Percentiles rank a stretch among this genome's conserved stretches.
These are phyloP conservation scores for Philypnodon macrostomus DNA, from an alignment of 2,797 vertebrate genomes.

Conservation along the genomic window DNA sequence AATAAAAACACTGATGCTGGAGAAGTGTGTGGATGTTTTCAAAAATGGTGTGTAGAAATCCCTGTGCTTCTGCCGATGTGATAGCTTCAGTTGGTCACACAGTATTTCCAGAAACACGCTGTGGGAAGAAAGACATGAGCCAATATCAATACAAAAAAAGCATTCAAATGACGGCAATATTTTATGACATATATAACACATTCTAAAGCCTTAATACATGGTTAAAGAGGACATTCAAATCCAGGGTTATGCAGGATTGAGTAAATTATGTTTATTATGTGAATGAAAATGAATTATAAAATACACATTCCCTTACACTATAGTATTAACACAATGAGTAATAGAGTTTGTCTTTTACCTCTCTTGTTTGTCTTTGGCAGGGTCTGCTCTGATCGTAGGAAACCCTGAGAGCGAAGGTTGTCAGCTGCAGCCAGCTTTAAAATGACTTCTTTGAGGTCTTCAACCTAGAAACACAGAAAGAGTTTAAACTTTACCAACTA, in stretches of 20 bases:
- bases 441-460: constrained; percentile 71
- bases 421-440: constrained; percentile 76
- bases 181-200: too few relatives aligned
- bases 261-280: not conserved
- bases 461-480: constrained; percentile 55
- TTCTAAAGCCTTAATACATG: too few relatives aligned
- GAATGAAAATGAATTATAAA: too few relatives aligned
- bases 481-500: not conserved
- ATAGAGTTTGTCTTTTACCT: constrained; percentile 74
- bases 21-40: constrained; percentile 23
- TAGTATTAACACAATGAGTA: too few relatives aligned
- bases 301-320: too few relatives aligned
- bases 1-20: constrained; percentile 28
- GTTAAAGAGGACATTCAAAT: too few relatives aligned
- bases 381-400: constrained; percentile 73
- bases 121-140: constrained; percentile 10
- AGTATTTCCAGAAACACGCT: constrained; percentile 87
- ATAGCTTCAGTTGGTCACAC: constrained; percentile 78
- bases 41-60: constrained; percentile 8
- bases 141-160: too few relatives aligned
- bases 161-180: too few relatives aligned
- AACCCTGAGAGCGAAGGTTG: constrained; percentile 74
- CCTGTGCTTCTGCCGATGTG: not conserved
- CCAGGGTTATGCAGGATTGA: too few relatives aligned
- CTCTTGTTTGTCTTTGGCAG: constrained; percentile 79